phyloP scores from a whole-genome alignment of 2,888 invertebrate species.

The Boloria euphrosyne region DNA sequence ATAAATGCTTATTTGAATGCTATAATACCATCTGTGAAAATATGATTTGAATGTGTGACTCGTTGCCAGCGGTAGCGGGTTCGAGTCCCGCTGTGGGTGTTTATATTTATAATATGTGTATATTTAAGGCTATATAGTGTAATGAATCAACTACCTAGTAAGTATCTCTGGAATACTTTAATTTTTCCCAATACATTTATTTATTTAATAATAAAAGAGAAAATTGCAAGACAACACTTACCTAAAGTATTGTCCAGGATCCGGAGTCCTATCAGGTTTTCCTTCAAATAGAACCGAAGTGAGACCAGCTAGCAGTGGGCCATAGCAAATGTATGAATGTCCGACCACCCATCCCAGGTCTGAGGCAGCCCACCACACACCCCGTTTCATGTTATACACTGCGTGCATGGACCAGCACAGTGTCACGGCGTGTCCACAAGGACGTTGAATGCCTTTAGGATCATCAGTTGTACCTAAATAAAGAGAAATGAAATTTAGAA shows the following conservation, averaged over 20 bases:
- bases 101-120: too few species aligned
- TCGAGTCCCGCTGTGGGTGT: too few species aligned
- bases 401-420: constrained; percentile 92
- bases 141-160: too few species aligned
- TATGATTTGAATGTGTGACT: too few species aligned
- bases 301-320: constrained; percentile 90
- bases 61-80: too few species aligned
- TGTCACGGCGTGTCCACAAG: constrained; percentile 93
- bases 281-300: constrained; percentile 95
- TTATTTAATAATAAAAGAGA: too few species aligned
- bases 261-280: constrained; percentile 96
- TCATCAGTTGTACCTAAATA: constrained; percentile 66
- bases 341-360: constrained; percentile 97
- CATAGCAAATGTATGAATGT: constrained; percentile 97
- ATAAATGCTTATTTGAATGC: not conserved
- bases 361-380: constrained; percentile 96
- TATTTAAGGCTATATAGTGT: too few species aligned
- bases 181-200: too few species aligned
- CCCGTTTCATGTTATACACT: constrained; percentile 89
- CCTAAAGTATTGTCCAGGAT: constrained; percentile 96
- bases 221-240: too few species aligned
- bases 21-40: too few species aligned
- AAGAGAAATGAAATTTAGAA: not conserved
- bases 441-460: constrained; percentile 89
- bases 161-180: too few species aligned